Base-by-base conservation (phyloP, 2,797 vertebrate species). In the Syngnathus rostellatus region DNA sequence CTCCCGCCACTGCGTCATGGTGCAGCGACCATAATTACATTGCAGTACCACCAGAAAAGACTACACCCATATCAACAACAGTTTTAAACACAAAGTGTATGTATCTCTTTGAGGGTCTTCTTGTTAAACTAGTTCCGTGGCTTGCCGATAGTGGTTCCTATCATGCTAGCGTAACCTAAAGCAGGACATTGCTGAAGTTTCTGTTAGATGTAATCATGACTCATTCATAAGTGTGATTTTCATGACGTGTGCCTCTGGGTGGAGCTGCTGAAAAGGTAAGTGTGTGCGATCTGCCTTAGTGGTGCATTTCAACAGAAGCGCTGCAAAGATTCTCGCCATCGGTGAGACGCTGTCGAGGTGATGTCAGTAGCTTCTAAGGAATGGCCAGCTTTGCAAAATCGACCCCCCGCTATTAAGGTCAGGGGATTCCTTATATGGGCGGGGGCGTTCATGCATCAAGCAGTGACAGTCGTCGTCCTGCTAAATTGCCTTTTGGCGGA, bases 21-120 rank as follows among this genome's bases (percentile, higher is more conserved):
- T 97, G 95, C 81, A 97, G 96, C 77, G 97, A 99, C 91, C 97
- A 99, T 95, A 99, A 99, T 94, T 99, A 99, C 94, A 99, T 96
- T 92, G 97, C 97, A 87, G 95, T 96, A 89, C 95, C 95, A 89
- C 95, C 96, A 87, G 97, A 99, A 94, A 94, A 94, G 94, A 95
- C 95, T 92, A 87, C 94, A 91, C 89, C 95, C 88, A 92, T 93
- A 88, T 92, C 96, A 90, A 87, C 96, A 85, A 89, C 97, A 92
- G 91, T 95, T 89, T 95, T 98, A 92, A 96, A 92, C 93, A 98
- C 96, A 92, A 86, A 92, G 97, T 98, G 97, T 99, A 99, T 94
- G 97, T 99, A 99, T 98, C 90, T 89, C 92, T 88, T 86, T 88
- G 85, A 89, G 87, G 87, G 90, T 88, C 81, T 90, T 74, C 62